Base-by-base conservation (phyloP, 2,797 vertebrate species). In the Eulemur rubriventer region DNA sequence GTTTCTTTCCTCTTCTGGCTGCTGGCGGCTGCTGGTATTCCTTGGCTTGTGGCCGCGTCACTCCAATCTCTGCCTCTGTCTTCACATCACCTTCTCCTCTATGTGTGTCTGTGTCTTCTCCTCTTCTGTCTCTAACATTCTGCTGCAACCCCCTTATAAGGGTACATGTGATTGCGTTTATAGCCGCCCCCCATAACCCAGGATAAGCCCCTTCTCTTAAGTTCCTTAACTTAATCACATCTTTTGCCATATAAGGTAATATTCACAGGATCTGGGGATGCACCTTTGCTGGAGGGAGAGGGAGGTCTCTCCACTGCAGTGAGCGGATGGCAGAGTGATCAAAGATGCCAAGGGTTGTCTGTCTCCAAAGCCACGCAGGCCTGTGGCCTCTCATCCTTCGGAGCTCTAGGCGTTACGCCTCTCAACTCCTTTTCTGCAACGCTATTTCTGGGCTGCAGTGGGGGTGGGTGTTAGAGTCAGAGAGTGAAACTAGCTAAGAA, bases 371-470 rank as follows among this genome's bases (percentile, higher is more conserved):
- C 20, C 18, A 22, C 12, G 22, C 35, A 52, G 55, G 10, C 28
- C 41, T 22, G 46, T 59, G 83, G 20, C 61, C 5, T 6, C 33
- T 59, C 48, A 14, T 33, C 83, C 33, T 80, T 11, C 0, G 6
- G 38, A 83, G 28, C 43, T 57, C 0, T 20, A 5, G 46, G 13
- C 55, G 0, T 11, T 6, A 38, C 0, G 16, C n/a, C 22, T 41
- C 20, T 11, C 70, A 12, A 2, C 2, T 33, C 48, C 11, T 33
- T 70, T 94, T 38, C 48, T 69, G 70, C 43, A 4, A n/a, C 2
- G 28, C 70, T 46, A 1, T 85, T 80, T 94, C 20, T 72, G 52
- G 50, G 69, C 86, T 81, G n/a, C 1, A 8, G 20, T 7, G 14
- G 48, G 38, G 38, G 17, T 5, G 7, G 59, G 76, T 13, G 6